Base-by-base conservation (phyloP, 2,797 vertebrate genomes). In the Echeneis naucrates region DNA sequence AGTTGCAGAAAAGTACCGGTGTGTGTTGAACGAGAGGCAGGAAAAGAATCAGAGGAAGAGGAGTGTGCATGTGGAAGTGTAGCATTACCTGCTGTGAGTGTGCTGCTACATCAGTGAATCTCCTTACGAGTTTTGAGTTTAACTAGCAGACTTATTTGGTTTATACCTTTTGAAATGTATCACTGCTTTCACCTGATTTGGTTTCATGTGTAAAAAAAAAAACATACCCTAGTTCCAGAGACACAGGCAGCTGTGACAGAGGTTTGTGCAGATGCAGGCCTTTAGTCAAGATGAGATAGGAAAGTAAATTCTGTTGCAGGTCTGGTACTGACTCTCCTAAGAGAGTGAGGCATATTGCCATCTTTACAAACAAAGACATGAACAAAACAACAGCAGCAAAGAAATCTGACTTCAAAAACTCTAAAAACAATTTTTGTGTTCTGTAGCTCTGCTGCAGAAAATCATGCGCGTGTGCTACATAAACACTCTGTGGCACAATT, bases 21-120 rank as follows among this genome's bases (percentile, higher is more conserved):
- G 42, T 50, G 52, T 45, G 35, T 11, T 24, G n/a, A 9, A 21
- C 54, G 37, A 51, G 26, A 51, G 24, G 58, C 27, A 33, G 44
- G 8, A 44, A 56, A 30, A 23, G 37, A 57, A n/a, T 32, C 57
- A 63, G 17, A 69, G 47, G 72, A 30, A 53, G n/a, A 62, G 60
- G 38, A 35, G 17, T 21, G 24, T 16, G n/a, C 23, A 42, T 40
- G 66, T 24, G 52, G 37, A 76, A 45, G 35, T 16, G 4, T 73
- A 50, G 66, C 56, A 77, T 73, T 73, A 69, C 6, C 44, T 47
- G 35, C 21, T 23, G 16, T 38, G 35, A 21, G 13, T 50, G 40
- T 1, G 8, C 16, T 19, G 12, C 35, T 30, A 44, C 37, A 19
- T 60, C 52, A 55, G 26, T 27, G 27, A 27, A 61, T 64, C 33